Evolutionary conservation across 2,797 vertebrate genomes (phyloP).

Genomic region (Cetoscarus ocellatus): DNA sequence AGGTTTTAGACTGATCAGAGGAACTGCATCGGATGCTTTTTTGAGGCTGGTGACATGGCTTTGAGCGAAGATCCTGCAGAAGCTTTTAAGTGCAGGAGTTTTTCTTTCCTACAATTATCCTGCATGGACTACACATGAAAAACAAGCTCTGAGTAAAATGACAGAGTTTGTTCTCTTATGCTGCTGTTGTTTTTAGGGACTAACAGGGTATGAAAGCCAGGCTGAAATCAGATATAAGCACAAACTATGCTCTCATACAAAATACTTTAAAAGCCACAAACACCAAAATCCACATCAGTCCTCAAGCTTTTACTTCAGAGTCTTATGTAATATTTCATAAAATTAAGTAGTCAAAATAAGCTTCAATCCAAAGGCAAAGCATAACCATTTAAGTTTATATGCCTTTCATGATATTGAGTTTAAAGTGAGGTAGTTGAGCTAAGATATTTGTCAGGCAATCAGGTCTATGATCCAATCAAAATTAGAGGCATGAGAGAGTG

Average conservation of each 20-base stretch:
- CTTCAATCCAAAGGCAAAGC: too few species aligned
- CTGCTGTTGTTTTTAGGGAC: slow-evolving; percentile 25
- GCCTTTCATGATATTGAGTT: not conserved
- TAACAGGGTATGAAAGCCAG: slow-evolving; percentile 47
- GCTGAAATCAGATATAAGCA: not conserved
- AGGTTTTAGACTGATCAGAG: slow-evolving; percentile 14
- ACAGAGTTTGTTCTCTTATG: slow-evolving; percentile 43
- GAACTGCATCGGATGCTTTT: slow-evolving; percentile 33
- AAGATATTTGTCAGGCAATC: not conserved
- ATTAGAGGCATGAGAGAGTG: not conserved
- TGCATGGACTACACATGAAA: slow-evolving; percentile 54
- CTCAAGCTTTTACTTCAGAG: not conserved
- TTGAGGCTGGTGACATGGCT: slow-evolving; percentile 30
- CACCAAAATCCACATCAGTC: not conserved
- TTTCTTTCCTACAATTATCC: slow-evolving; percentile 50
- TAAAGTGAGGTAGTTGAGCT: not conserved
- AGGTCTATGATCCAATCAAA: not conserved
- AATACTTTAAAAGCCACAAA: not conserved
- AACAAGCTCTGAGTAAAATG: slow-evolving; percentile 52
- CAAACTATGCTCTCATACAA: not conserved
- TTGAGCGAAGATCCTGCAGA: slow-evolving; percentile 15
- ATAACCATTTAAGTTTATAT: too few species aligned
- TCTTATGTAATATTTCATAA: not conserved
- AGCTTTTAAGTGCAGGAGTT: slow-evolving; percentile 26
- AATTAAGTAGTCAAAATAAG: not conserved